A percentile compares a stretch with the other conserved stretches of the same genome.
phyloP scores from a whole-genome alignment of 1,140 invertebrate genomes.

The Amphibalanus amphitrite region DNA sequence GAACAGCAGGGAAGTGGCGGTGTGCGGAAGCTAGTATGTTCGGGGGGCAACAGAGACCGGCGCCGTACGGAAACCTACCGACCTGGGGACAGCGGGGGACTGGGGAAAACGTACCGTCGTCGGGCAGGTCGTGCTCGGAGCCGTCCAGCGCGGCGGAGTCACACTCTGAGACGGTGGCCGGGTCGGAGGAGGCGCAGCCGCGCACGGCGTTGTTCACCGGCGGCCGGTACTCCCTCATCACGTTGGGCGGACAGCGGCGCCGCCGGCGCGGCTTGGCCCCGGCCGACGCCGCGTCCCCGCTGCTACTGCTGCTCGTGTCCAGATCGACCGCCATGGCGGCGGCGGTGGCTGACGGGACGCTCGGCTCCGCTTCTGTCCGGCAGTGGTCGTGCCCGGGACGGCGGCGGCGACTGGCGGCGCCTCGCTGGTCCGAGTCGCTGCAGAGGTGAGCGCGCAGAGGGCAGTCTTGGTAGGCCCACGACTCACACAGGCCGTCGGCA shows the following conservation, averaged over 20 bases:
- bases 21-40: no score
- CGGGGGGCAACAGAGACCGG: no score
- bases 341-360: no score
- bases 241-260: background rate
- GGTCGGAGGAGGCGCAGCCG: background rate
- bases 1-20: no score
- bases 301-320: background rate
- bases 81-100: no score
- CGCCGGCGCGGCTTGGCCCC: background rate
- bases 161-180: background rate
- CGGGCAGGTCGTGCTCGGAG: background rate
- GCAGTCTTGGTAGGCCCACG: background rate
- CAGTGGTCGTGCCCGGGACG: no score
- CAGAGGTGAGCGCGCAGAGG: background rate
- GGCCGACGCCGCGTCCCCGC: no score
- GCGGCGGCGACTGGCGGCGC: no score
- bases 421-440: background rate
- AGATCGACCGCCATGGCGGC: background rate
- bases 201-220: background rate
- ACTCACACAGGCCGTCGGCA: background rate
- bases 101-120: background rate
- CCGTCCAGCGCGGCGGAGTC: background rate
- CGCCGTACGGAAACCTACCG: no score
- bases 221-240: constrained; percentile 1
- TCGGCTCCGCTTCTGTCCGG: no score